Percentiles rank a stretch among this genome's conserved stretches.
Conservation (phyloP, 2,888 invertebrate species). For the Elegia similella region DNA sequence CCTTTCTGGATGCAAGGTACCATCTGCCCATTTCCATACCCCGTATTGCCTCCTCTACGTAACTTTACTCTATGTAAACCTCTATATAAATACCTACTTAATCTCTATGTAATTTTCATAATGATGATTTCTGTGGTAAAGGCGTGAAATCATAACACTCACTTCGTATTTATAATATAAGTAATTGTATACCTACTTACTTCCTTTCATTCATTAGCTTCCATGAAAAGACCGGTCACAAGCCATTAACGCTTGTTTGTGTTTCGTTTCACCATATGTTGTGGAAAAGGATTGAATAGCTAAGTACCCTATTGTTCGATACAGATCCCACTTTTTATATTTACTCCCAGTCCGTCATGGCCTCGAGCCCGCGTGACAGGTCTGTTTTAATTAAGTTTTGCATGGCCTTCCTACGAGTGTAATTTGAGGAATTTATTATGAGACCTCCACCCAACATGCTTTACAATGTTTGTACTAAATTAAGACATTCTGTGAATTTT, state of each 20-base stretch:
- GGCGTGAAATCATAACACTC: background rate
- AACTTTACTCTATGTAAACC: too few relatives aligned
- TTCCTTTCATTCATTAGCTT: background rate
- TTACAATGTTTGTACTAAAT: too few relatives aligned
- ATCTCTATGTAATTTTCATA: too few relatives aligned
- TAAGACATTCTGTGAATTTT: too few relatives aligned
- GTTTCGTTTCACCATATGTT: background rate
- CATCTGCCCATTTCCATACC: too few relatives aligned
- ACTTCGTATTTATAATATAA: background rate
- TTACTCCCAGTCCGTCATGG: background rate
- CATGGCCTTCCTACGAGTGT: background rate
- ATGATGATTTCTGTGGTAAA: too few relatives aligned
- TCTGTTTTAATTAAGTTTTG: background rate
- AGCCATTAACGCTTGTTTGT: background rate
- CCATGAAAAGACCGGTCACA: background rate
- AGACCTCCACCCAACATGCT: too few relatives aligned
- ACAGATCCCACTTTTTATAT: background rate
- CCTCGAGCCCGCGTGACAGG: background rate
- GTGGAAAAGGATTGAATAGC: slow-evolving; percentile 3
- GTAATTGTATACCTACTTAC: background rate
- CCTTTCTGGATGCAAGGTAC: too few relatives aligned
- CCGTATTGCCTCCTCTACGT: too few relatives aligned
- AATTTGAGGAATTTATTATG: background rate
- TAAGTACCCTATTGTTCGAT: background rate
- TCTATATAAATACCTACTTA: too few relatives aligned